Evolutionary conservation across 2,113 vertebrate genomes (phyloP).

Genomic region (Hippocampus abdominalis): DNA sequence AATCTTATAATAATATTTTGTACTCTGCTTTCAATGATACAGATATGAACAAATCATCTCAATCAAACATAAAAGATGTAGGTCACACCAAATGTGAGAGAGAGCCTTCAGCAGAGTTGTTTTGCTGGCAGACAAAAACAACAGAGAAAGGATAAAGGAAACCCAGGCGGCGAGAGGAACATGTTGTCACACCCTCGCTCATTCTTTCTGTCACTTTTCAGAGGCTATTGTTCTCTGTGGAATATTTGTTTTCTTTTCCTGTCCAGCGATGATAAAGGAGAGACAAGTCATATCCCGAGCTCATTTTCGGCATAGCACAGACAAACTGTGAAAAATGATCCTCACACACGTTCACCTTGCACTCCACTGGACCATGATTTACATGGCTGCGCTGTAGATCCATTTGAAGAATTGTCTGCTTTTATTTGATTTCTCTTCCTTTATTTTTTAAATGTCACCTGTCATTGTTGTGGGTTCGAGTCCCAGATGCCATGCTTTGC

Average conservation of each 20-base stretch:
- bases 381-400: background rate
- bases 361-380: background rate
- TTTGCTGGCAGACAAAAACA: conserved; percentile 27
- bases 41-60: background rate
- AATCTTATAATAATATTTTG: too few relatives aligned
- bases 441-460: background rate
- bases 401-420: background rate
- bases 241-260: conserved; percentile 1
- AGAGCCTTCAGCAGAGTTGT: conserved; percentile 33
- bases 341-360: background rate
- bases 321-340: background rate
- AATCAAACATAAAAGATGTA: background rate
- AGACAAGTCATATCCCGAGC: background rate
- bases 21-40: background rate
- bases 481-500: background rate
- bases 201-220: conserved; percentile 38
- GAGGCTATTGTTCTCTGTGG: conserved; percentile 21
- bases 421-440: background rate
- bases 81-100: background rate
- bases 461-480: background rate
- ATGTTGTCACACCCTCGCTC: conserved; percentile 15
- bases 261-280: background rate
- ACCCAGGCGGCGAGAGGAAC: conserved; percentile 37
- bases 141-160: background rate
- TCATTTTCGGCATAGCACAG: background rate